Evolutionary conservation across 2,888 invertebrate genomes (phyloP).

Genomic region (Glyphotaelius pellucidus): DNA sequence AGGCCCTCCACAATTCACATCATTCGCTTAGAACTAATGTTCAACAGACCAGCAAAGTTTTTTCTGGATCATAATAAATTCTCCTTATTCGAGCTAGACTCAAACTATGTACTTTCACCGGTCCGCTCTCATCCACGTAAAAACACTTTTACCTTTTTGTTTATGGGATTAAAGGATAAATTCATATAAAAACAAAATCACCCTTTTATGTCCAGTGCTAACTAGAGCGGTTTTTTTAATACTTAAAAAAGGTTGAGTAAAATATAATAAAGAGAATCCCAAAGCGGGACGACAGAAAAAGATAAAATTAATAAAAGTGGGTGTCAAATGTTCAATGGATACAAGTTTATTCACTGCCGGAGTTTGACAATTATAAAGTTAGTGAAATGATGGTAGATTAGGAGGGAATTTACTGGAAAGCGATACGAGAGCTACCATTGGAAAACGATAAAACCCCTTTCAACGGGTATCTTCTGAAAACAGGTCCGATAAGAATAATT

Average conservation of each 20-base stretch:
- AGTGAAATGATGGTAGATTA: slow-evolving; percentile 38
- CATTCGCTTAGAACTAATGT: not conserved
- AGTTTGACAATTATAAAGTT: slow-evolving; percentile 46
- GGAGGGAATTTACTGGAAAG: slow-evolving; percentile 41
- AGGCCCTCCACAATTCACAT: not conserved
- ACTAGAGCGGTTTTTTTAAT: not conserved
- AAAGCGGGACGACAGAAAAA: not conserved
- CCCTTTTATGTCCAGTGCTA: not conserved
- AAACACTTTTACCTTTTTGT: not conserved
- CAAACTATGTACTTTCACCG: not conserved
- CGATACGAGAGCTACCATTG: slow-evolving; percentile 37
- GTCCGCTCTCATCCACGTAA: not conserved
- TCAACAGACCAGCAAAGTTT: not conserved
- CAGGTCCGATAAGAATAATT: not conserved
- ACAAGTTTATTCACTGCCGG: not conserved
- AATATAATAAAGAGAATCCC: not conserved
- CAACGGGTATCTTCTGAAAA: not conserved
- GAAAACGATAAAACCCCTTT: slow-evolving; percentile 31
- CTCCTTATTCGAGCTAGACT: not conserved
- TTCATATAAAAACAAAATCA: not conserved
- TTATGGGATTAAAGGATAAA: not conserved
- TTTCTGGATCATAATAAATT: not conserved
- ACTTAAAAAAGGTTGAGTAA: not conserved
- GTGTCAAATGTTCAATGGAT: not conserved
- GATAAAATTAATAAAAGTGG: not conserved